phyloP scores from a whole-genome alignment of 92 coral and sea anemone species.

The Galaxea fascicularis region DNA sequence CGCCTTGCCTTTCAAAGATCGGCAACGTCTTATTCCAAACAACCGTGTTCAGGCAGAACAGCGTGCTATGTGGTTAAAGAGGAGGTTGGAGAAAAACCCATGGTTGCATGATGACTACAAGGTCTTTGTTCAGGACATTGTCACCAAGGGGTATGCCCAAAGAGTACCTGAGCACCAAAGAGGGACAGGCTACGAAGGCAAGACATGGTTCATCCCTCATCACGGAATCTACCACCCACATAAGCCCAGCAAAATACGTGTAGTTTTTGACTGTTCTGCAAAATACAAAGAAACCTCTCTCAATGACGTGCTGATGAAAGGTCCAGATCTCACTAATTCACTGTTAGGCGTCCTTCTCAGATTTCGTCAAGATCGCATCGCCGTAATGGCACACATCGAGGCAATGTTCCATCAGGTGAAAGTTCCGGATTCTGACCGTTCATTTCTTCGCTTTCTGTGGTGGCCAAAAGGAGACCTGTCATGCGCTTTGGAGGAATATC shows the following conservation, averaged over 20 bases:
- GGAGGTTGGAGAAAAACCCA: slow-evolving; percentile 30
- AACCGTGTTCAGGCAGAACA: slow-evolving; percentile 55
- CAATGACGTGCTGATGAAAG: slow-evolving; percentile 35
- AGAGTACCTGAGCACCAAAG: slow-evolving; percentile 38
- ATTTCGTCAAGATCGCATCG: slow-evolving; percentile 33
- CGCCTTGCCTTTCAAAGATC: slow-evolving; percentile 46
- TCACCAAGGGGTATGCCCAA: slow-evolving; percentile 52
- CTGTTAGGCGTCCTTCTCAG: slow-evolving; percentile 25
- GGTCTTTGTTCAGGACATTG: slow-evolving; percentile 44
- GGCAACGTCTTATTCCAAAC: slow-evolving; percentile 26
- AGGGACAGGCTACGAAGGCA: slow-evolving; percentile 3
- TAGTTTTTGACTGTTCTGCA: too few relatives aligned
- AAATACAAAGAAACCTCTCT: slow-evolving; percentile 25
- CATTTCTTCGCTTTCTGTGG: slow-evolving; percentile 36
- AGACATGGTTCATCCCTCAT: slow-evolving; percentile 33
- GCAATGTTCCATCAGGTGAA: slow-evolving; percentile 36
- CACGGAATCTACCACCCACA: slow-evolving; percentile 24
- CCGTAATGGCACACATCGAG: slow-evolving; percentile 41
- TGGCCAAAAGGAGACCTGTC: slow-evolving; percentile 37
- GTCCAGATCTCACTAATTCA: slow-evolving; percentile 29
- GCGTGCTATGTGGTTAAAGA: slow-evolving; percentile 45
- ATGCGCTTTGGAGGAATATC: slow-evolving; percentile 17
- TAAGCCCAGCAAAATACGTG: slow-evolving; percentile 25
- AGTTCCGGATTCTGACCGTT: slow-evolving; percentile 25
- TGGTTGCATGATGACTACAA: slow-evolving; percentile 36